phyloP scores from a whole-genome alignment of 2,113 vertebrate genomes.

The Echinops telfairi region DNA sequence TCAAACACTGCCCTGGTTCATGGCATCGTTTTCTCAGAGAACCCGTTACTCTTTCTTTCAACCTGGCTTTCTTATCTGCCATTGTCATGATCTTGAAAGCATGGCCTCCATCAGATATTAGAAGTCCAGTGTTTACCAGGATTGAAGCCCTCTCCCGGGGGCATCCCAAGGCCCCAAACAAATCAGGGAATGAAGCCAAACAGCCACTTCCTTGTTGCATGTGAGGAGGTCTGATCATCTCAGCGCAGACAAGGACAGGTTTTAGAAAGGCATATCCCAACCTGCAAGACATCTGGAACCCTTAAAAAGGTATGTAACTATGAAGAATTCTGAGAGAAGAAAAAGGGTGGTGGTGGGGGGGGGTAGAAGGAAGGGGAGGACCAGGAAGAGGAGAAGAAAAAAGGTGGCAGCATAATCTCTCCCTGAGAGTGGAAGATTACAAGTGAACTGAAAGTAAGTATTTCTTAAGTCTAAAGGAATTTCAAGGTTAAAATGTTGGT shows the following conservation, averaged over 20 bases:
- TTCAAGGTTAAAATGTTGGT: background rate
- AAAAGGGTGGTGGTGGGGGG: too few relatives aligned
- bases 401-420: background rate
- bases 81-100: background rate
- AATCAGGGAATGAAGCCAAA: background rate
- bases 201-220: background rate
- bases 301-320: background rate
- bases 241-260: background rate
- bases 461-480: constrained; percentile 50
- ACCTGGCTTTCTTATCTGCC: background rate
- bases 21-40: background rate
- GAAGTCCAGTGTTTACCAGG: background rate
- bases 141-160: background rate
- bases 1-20: background rate
- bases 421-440: constrained; percentile 44
- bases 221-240: background rate
- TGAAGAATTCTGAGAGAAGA: background rate
- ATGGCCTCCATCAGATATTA: background rate
- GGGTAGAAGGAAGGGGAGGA: too few relatives aligned
- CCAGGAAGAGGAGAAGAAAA: too few relatives aligned
- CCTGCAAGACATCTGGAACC: background rate
- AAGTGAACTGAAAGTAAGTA: constrained; percentile 52
- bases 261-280: background rate
- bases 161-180: background rate
- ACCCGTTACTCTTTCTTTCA: background rate